These are phyloP conservation scores for Idaea aversata DNA, from an alignment of 2,888 invertebrate genomes.

Conservation along the genomic window DNA sequence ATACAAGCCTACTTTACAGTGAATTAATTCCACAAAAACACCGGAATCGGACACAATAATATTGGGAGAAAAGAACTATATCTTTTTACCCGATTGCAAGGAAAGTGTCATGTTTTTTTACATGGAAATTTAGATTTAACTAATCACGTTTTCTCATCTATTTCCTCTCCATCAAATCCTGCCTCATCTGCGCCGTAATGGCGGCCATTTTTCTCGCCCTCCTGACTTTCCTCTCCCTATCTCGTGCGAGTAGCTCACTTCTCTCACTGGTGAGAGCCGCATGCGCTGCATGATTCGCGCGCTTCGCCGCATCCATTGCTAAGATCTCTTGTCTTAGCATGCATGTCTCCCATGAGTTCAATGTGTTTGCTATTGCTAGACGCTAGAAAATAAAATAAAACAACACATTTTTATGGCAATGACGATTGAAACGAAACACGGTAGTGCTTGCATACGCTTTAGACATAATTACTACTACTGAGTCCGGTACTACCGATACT, in stretches of 20 bases:
- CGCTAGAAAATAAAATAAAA: slow-evolving; percentile 42
- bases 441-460: too few species aligned
- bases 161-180: slow-evolving; percentile 39
- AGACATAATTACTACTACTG: too few species aligned
- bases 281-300: slow-evolving; percentile 48
- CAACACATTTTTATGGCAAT: not conserved
- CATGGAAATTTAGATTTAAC: too few species aligned
- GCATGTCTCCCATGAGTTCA: slow-evolving; percentile 55
- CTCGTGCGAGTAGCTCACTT: slow-evolving; percentile 37
- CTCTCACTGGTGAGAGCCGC: slow-evolving; percentile 48
- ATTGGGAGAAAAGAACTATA: too few species aligned
- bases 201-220: slow-evolving; percentile 49
- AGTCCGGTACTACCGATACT: too few species aligned
- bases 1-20: too few species aligned
- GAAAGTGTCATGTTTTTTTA: too few species aligned
- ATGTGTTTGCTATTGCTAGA: slow-evolving; percentile 57
- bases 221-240: slow-evolving; percentile 32
- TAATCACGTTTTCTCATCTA: not conserved
- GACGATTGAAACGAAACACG: too few species aligned
- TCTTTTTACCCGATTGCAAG: too few species aligned
- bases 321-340: slow-evolving; percentile 50
- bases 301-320: slow-evolving; percentile 46
- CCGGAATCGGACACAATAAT: too few species aligned
- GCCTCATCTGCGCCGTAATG: slow-evolving; percentile 54
- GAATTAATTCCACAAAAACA: too few species aligned